Conservation (phyloP, 2,888 invertebrate species). For the Ptychoptera contaminata region DNA sequence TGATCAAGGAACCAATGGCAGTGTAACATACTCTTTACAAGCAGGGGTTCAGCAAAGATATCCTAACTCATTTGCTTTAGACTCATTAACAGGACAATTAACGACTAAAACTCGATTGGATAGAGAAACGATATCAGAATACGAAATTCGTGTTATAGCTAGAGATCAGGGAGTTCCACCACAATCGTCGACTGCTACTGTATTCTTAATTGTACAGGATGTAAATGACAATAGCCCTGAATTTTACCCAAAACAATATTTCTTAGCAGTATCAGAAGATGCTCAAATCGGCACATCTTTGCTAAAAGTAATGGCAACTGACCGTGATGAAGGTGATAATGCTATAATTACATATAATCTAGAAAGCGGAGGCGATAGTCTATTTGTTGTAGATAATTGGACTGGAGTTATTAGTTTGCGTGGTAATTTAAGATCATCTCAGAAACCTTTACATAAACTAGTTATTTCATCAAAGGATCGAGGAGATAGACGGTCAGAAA, state of each 20-base stretch:
- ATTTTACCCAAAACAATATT: conserved; percentile 82
- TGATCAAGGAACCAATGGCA: conserved; percentile 87
- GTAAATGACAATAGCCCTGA: conserved; percentile 85
- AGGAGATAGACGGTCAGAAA: conserved; percentile 54
- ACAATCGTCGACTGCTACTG: conserved; percentile 78
- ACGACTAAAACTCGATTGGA: conserved; percentile 64
- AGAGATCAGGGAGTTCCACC: conserved; percentile 84
- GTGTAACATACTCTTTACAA: conserved; percentile 68
- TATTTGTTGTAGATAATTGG: conserved; percentile 63
- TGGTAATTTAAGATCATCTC: conserved; percentile 44
- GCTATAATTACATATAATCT: conserved; percentile 63
- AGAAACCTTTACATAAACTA: conserved; percentile 54
- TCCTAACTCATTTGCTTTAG: conserved; percentile 69
- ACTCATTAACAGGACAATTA: conserved; percentile 71
- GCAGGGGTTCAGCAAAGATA: conserved; percentile 62
- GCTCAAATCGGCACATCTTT: conserved; percentile 45
- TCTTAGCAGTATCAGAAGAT: conserved; percentile 58
- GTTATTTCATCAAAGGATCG: conserved; percentile 67
- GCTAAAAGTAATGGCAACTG: conserved; percentile 62
- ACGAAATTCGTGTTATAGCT: conserved; percentile 73
- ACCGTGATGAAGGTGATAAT: conserved; percentile 80
- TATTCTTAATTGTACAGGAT: conserved; percentile 64
- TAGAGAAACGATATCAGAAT: conserved; percentile 60
- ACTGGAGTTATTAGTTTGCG: conserved; percentile 60
- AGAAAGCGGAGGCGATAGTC: conserved; percentile 61